phyloP scores from a whole-genome alignment of 2,797 vertebrate species.

The Acrossocheilus wenchowensis region DNA sequence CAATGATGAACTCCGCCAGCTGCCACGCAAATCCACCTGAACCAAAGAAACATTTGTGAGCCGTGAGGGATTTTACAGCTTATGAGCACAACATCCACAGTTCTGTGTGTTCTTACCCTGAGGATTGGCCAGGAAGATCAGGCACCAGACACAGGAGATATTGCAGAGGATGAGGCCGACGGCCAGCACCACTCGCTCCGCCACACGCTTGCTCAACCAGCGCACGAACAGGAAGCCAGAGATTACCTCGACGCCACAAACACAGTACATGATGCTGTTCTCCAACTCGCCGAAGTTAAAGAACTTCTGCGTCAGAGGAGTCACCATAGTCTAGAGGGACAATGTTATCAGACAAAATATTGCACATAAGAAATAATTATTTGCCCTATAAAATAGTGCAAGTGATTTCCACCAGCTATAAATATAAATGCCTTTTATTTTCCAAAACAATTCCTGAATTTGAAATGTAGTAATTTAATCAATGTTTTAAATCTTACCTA shows the following conservation, averaged over 20 bases:
- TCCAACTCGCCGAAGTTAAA: constrained; percentile 85
- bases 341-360: not conserved
- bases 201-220: constrained; percentile 75
- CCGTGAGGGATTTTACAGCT: not conserved
- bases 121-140: constrained; percentile 82
- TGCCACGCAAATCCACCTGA: constrained; percentile 78
- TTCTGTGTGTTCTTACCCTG: constrained; percentile 68
- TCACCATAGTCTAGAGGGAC: constrained; percentile 82
- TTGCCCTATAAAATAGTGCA: not conserved
- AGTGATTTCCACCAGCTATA: not conserved
- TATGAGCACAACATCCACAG: not conserved
- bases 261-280: constrained; percentile 87
- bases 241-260: constrained; percentile 85
- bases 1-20: constrained; percentile 82
- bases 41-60: not conserved
- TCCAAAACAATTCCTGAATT: no score
- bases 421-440: not conserved
- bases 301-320: constrained; percentile 84
- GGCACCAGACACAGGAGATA: constrained; percentile 83
- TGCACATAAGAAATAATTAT: not conserved
- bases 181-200: constrained; percentile 80
- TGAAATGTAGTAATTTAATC: not conserved
- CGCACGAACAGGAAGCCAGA: constrained; percentile 84
- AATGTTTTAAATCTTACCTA: not conserved
- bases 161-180: constrained; percentile 81